phyloP scores from a whole-genome alignment of 2,888 invertebrate genomes.

The Oligia latruncula region DNA sequence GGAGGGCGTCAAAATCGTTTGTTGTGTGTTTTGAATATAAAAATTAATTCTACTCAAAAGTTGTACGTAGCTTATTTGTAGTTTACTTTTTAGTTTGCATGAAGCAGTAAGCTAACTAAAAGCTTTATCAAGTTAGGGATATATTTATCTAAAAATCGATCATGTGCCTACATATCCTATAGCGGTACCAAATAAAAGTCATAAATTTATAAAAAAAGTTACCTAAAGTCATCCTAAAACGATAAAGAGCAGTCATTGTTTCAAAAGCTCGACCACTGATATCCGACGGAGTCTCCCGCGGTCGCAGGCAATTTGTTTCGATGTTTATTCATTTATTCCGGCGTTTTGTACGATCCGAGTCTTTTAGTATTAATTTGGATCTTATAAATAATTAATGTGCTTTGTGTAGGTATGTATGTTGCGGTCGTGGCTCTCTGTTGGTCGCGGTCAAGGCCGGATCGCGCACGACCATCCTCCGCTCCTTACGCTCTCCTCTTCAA shows the following conservation, averaged over 20 bases:
- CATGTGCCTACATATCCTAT: slow-evolving; percentile 26
- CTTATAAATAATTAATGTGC: slow-evolving; percentile 87
- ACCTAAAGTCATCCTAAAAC: slow-evolving; percentile 67
- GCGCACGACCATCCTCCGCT: slow-evolving; percentile 72
- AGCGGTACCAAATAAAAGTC: slow-evolving; percentile 52
- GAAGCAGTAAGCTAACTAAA: background rate
- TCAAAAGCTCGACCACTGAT: slow-evolving; percentile 70
- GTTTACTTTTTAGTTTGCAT: too few relatives aligned
- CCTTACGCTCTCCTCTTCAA: slow-evolving; percentile 60
- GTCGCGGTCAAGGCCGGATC: slow-evolving; percentile 81
- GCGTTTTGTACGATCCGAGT: slow-evolving; percentile 80
- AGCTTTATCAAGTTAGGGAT: background rate
- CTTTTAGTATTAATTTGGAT: slow-evolving; percentile 86
- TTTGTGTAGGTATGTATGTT: slow-evolving; percentile 74
- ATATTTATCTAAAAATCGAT: slow-evolving; percentile 4
- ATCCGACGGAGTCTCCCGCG: slow-evolving; percentile 61
- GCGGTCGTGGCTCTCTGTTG: slow-evolving; percentile 74
- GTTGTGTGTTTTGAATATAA: background rate
- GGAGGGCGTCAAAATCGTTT: background rate
- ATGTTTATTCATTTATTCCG: slow-evolving; percentile 87
- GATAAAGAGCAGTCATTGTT: slow-evolving; percentile 73
- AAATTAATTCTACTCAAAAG: background rate
- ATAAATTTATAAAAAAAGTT: slow-evolving; percentile 65
- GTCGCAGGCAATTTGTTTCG: slow-evolving; percentile 81
- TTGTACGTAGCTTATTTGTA: background rate